A percentile compares a stretch with the other conserved stretches of the same genome.
phyloP scores from a whole-genome alignment of 2,888 invertebrate genomes.

The Temnothorax ravouxi region DNA sequence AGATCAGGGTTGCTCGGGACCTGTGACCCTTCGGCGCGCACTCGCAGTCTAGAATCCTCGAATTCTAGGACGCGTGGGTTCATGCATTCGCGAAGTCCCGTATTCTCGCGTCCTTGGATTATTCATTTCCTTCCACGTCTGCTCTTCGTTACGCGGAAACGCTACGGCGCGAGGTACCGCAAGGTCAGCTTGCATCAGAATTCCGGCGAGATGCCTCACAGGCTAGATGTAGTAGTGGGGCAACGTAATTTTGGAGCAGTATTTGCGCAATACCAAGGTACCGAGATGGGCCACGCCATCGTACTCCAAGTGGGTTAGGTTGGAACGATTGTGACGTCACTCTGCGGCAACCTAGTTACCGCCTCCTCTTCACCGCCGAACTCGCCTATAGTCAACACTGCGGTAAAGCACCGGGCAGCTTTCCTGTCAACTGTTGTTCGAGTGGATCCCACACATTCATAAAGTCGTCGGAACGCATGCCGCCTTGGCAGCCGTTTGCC shows the following conservation, averaged over 20 bases:
- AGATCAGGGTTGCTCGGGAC: not conserved
- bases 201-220: not conserved
- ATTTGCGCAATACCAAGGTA: slow-evolving; percentile 68
- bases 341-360: slow-evolving; percentile 85
- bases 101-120: slow-evolving; percentile 32
- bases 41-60: not conserved
- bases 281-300: slow-evolving; percentile 54
- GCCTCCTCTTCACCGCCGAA: slow-evolving; percentile 60
- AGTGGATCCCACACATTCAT: slow-evolving; percentile 32
- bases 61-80: slow-evolving; percentile 27
- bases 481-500: slow-evolving; percentile 17
- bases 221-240: not conserved
- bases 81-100: not conserved
- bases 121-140: not conserved
- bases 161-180: slow-evolving; percentile 1
- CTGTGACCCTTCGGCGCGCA: not conserved
- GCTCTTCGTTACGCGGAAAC: not conserved
- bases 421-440: slow-evolving; percentile 64
- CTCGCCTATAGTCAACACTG: slow-evolving; percentile 78
- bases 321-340: slow-evolving; percentile 84
- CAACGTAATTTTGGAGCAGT: slow-evolving; percentile 72
- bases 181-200: slow-evolving; percentile 42
- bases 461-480: slow-evolving; percentile 32
- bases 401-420: slow-evolving; percentile 78
- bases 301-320: slow-evolving; percentile 77